Base-by-base conservation (phyloP, 1,140 invertebrate genomes). In the Diabrotica undecimpunctata region DNA sequence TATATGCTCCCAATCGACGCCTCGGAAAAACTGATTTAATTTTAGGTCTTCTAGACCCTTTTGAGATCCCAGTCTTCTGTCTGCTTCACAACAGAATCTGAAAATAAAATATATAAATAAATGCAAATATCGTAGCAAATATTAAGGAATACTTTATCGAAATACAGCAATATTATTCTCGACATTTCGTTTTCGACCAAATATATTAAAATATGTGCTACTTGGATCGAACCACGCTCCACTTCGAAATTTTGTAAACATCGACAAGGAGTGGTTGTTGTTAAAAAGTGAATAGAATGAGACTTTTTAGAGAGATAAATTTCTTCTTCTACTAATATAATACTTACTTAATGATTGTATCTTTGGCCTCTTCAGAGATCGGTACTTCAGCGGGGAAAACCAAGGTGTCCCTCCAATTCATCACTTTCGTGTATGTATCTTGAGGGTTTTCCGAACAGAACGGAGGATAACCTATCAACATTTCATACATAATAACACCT, bases 401-500 rank as follows among this genome's bases (percentile, higher is more conserved):
- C 53, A 99, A 83, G 2, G 97, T 99, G 76, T 99, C 96, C 67
- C 94, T 85, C 97, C 97, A 99, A 77, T 97, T 98, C 94, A 99
- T 98, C 56, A 99, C 96, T 85, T 99, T 99, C 60, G 94, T 87
- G 82, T 99, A 99, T 12, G 97, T 99, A 82, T 99, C 98, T 81
- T 99, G 96, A 10, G 98, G 96, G 77, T 97, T 99, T 81, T 99
- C 97, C 41, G 96, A 98, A 80, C 97, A 99, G 81, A 99, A 99
- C 50, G 97, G 97, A 67, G 98, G 98, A 82, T 99, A 99, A 53
- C 97, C 97, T 82, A 99, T 99, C 62, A 99, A 84, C 98, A 99
- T 99, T 85, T 99, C 98, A 81, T 98, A 99, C 97, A 99, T 99
- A 71, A 99, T 99, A 54, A 99, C 97, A 54, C 98, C 98, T 54